Percentiles rank a stretch among this genome's conserved stretches.
phyloP scores from a whole-genome alignment of 1,140 invertebrate species.

The Tetramorium simillimum region DNA sequence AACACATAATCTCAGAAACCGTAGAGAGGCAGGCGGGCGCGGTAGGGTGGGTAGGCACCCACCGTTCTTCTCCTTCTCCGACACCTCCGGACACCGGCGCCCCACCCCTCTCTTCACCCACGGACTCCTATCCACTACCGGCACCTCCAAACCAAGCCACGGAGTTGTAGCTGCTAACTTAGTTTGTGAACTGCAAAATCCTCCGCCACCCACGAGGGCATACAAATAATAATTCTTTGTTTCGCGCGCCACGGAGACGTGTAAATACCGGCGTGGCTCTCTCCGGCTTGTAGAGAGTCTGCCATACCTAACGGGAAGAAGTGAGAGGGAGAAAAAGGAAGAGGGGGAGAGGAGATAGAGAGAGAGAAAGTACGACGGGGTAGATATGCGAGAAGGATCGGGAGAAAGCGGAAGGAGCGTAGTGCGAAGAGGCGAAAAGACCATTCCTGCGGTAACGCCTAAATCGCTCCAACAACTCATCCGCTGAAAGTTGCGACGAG shows the following conservation, averaged over 20 bases:
- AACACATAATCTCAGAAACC: slow-evolving; percentile 78
- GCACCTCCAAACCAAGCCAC: slow-evolving; percentile 65
- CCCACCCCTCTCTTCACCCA: slow-evolving; percentile 37
- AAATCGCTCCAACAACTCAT: slow-evolving; percentile 85
- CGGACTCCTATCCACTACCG: slow-evolving; percentile 51
- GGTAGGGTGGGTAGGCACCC: slow-evolving; percentile 22
- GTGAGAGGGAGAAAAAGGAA: slow-evolving; percentile 27
- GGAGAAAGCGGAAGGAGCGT: slow-evolving; percentile 54
- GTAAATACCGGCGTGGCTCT: slow-evolving; percentile 81
- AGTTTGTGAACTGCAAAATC: slow-evolving; percentile 84
- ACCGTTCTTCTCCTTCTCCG: slow-evolving; percentile 33
- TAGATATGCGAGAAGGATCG: slow-evolving; percentile 44
- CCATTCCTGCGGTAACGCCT: slow-evolving; percentile 81
- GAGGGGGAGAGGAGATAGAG: slow-evolving; percentile 53
- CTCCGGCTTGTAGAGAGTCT: slow-evolving; percentile 65
- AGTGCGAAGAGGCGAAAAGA: slow-evolving; percentile 76
- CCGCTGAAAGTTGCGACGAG: slow-evolving; percentile 83
- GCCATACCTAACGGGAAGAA: slow-evolving; percentile 49
- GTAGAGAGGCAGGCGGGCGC: slow-evolving; percentile 34
- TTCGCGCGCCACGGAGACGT: slow-evolving; percentile 81
- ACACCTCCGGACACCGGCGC: slow-evolving; percentile 62
- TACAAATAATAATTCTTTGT: slow-evolving; percentile 85
- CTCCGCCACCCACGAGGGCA: slow-evolving; percentile 80
- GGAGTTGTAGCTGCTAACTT: slow-evolving; percentile 82
- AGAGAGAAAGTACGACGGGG: slow-evolving; percentile 43